Evolutionary conservation across 1,140 invertebrate species (phyloP).

Genomic region (Littorina saxatilis): DNA sequence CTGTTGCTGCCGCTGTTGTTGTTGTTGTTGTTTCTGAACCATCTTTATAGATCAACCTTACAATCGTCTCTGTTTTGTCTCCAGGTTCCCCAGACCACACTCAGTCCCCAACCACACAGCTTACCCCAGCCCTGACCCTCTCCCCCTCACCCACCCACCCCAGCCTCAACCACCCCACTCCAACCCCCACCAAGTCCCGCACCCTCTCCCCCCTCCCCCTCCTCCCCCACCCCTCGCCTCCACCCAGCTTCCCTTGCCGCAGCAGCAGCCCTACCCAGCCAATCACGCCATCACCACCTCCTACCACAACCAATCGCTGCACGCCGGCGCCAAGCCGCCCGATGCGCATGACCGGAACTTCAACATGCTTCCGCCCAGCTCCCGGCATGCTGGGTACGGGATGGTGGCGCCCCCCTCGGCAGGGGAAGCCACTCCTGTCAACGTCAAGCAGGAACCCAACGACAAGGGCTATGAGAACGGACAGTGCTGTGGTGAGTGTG

Average conservation of each 20-base stretch:
- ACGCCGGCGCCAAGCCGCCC: conserved; percentile 1
- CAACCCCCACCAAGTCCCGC: neutral
- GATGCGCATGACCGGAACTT: conserved; percentile 39
- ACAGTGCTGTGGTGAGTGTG: conserved; percentile 40
- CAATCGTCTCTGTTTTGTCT: no score
- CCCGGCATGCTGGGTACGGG: conserved; percentile 51
- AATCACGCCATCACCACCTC: conserved; percentile 26
- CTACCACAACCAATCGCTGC: conserved; percentile 26
- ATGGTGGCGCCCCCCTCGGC: conserved; percentile 33
- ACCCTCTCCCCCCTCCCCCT: neutral
- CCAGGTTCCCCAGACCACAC: conserved; percentile 10
- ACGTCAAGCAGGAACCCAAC: conserved; percentile 40
- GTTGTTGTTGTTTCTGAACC: no score
- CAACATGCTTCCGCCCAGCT: conserved; percentile 31
- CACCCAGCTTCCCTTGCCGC: conserved; percentile 4
- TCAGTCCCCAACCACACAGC: conserved; percentile 26
- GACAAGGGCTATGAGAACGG: conserved; percentile 38
- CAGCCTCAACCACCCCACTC: neutral
- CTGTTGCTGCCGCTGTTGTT: no score
- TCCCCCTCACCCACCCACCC: neutral
- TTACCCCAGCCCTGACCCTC: neutral
- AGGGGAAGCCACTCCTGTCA: conserved; percentile 11
- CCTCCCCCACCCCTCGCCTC: conserved; percentile 8
- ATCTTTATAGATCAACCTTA: no score
- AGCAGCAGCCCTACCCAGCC: conserved; percentile 29